Percentiles rank a stretch among this genome's conserved stretches.
Evolutionary conservation across 1,140 invertebrate species (phyloP).

Genomic region (Zaprionus inermis): DNA sequence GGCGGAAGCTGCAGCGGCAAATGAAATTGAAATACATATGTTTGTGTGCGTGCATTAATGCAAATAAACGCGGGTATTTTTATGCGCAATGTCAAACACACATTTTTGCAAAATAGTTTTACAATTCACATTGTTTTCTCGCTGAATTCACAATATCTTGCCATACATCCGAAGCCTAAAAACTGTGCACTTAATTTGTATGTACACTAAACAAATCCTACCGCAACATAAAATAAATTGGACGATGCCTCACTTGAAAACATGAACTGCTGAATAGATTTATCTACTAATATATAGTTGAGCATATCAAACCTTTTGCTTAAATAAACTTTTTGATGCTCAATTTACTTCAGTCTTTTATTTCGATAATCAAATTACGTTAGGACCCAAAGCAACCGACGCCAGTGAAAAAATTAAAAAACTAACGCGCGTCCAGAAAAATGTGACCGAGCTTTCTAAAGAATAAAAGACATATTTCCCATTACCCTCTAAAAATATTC

Average conservation of each 20-base stretch:
- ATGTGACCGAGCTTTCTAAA: conserved; percentile 15
- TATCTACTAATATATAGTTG: not conserved
- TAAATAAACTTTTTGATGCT: not conserved
- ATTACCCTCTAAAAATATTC: not conserved
- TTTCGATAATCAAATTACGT: not conserved
- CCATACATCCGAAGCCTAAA: conserved; percentile 31
- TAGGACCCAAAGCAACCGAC: conserved; percentile 26
- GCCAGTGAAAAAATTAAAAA: conserved; percentile 46
- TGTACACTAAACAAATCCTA: conserved; percentile 48
- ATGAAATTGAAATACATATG: conserved; percentile 17
- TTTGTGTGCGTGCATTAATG: not conserved
- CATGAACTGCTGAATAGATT: not conserved
- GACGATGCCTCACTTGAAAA: not conserved
- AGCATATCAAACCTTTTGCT: conserved; percentile 31
- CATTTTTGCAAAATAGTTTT: conserved; percentile 10
- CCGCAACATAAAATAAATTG: conserved; percentile 40
- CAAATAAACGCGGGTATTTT: conserved; percentile 9
- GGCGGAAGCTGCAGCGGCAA: conserved; percentile 63
- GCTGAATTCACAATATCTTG: conserved; percentile 6
- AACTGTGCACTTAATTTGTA: conserved; percentile 42
- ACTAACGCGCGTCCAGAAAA: conserved; percentile 34
- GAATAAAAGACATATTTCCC: conserved; percentile 12
- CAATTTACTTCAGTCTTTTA: not conserved
- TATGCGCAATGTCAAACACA: conserved; percentile 15
- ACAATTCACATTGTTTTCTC: conserved; percentile 4